Evolutionary conservation across 2,888 invertebrate genomes (phyloP), one percentile per base, ranked within the genome.

Genomic region (Drosophila austrosaltans): DNA sequence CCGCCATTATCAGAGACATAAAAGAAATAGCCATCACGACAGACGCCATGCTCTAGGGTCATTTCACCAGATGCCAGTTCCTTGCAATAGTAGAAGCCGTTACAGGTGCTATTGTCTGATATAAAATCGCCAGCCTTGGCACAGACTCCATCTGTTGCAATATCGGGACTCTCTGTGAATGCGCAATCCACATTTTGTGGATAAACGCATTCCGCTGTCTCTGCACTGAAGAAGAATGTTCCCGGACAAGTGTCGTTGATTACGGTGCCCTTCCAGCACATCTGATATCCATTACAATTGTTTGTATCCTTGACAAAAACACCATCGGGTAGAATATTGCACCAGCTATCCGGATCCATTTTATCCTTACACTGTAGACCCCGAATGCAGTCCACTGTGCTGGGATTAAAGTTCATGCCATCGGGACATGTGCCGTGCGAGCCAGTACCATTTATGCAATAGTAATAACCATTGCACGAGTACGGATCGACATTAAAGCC

Each of bases 241-340:
- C 48, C 72, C 1, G 92, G 87, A 5, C 91, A 91, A 7, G 77
- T 84, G 36, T 82, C 85, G 32, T 79, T 79, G 1, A 87, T 10
- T 2, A 90, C 64, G 4, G 53, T 8, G 0, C 68, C 72, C 12
- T 77, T 66, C 83, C 86, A 83, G 69, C 91, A 91, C 70, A 85
- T 70, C 56, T 90, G 77, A 64, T 79, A 91, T 36, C 75, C 85
- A 16, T 72, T 81, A 67, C 91, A 92, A 22, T 61, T 87, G 8
- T 56, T 30, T 0, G 66, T 10, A 58, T 82, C 72, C 63, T 82
- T 79, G 7, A 89, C 75, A 42, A 91, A 92, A 0, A 87, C 84
- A 1, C 87, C 90, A 6, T 92, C 90, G 2, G 92, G 86, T 30
- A 91, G 69, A 16, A 91, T 90, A 64, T 91, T 91, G 62, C 91